These are phyloP conservation scores for Hypolimnas misippus DNA, from an alignment of 2,888 invertebrate genomes.

Conservation along the genomic window DNA sequence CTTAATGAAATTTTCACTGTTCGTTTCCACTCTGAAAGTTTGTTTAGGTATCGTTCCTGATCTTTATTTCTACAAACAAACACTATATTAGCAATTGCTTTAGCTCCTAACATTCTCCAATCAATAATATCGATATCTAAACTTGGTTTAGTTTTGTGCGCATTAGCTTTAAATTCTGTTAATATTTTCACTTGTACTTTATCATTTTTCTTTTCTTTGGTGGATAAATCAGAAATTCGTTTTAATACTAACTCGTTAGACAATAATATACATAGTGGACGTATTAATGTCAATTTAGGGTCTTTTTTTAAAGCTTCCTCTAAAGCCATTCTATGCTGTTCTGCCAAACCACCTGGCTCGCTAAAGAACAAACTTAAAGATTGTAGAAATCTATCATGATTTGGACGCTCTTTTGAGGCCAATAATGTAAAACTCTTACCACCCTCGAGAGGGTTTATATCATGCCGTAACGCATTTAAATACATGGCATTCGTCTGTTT, in stretches of 20 bases:
- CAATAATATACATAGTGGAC: slow-evolving; percentile 44
- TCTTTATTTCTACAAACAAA: slow-evolving; percentile 49
- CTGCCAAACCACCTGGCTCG: slow-evolving; percentile 55
- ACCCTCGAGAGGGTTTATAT: slow-evolving; percentile 47
- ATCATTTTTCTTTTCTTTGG: slow-evolving; percentile 32
- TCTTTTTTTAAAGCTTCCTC: slow-evolving; percentile 26
- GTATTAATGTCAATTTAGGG: slow-evolving; percentile 38
- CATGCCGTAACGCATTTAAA: slow-evolving; percentile 62
- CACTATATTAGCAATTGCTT: slow-evolving; percentile 56
- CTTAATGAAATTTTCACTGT: slow-evolving; percentile 53
- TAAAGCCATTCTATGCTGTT: slow-evolving; percentile 31
- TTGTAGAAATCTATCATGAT: slow-evolving; percentile 53
- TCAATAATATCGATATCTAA: slow-evolving; percentile 51
- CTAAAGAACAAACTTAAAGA: slow-evolving; percentile 59
- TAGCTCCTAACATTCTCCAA: slow-evolving; percentile 56
- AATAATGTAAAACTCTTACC: slow-evolving; percentile 48
- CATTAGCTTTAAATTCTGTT: slow-evolving; percentile 53
- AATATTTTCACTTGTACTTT: slow-evolving; percentile 41
- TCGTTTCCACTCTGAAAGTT: slow-evolving; percentile 51
- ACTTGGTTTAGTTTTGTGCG: slow-evolving; percentile 53
- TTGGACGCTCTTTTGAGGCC: slow-evolving; percentile 32
- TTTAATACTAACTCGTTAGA: slow-evolving; percentile 24
- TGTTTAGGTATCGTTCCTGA: slow-evolving; percentile 45
- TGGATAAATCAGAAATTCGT: slow-evolving; percentile 40
- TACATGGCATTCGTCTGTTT: slow-evolving; percentile 56